A percentile compares a stretch with the other conserved stretches of the same genome.
Conservation (phyloP, 2,797 vertebrate species). For the Harpagifer antarcticus region DNA sequence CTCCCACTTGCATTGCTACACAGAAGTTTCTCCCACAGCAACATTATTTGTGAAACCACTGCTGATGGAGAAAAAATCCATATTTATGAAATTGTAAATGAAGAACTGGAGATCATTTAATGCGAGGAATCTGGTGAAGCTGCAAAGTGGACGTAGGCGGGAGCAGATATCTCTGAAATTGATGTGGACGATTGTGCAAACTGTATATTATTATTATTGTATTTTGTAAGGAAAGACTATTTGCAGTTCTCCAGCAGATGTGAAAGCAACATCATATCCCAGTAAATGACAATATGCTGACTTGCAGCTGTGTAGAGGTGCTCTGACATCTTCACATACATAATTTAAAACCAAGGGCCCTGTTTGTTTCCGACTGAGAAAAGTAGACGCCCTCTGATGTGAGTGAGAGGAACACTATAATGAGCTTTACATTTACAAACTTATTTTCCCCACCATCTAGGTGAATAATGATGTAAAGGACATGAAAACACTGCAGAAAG, state of each 20-base stretch:
- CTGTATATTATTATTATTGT: not conserved
- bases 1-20: no score
- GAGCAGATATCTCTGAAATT: not conserved
- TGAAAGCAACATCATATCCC: constrained; percentile 5
- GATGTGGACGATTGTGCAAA: not conserved
- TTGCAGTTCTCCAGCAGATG: not conserved
- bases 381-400: not conserved
- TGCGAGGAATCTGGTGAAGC: not conserved
- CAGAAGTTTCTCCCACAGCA: no score
- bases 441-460: not conserved
- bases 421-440: not conserved
- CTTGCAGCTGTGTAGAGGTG: not conserved
- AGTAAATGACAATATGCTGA: not conserved
- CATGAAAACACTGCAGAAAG: not conserved
- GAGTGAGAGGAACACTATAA: not conserved
- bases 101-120: not conserved
- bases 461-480: not conserved
- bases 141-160: not conserved
- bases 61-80: not conserved
- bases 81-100: constrained; percentile 20
- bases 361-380: not conserved
- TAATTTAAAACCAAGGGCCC: constrained; percentile 3
- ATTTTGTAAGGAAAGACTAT: no score
- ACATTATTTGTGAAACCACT: constrained; percentile 2
- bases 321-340: not conserved